Evolutionary conservation across 2,888 invertebrate species (phyloP), one percentile per base, ranked within the genome.

Genomic region (Norana najaformis): DNA sequence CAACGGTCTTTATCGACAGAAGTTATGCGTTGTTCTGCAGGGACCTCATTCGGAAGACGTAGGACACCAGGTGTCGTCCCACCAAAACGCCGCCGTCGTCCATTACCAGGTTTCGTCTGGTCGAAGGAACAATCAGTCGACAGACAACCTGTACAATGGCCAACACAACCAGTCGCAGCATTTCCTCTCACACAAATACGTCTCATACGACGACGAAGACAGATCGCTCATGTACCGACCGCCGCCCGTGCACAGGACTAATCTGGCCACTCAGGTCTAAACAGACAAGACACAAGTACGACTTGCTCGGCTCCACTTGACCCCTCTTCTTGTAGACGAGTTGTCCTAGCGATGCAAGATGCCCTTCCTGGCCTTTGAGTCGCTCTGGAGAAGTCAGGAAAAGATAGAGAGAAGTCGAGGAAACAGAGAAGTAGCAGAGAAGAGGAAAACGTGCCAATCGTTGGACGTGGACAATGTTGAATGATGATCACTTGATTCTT

Each of bases 31-130:
- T 69, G 23, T 53, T 53, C 30, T n/a, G 69, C 69, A 69, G 69
- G 69, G n/a, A 69, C n/a, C 69, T 69, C n/a, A 69, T n/a, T 69
- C 69, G n/a, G 69, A 69, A 69, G 69, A 69, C 69, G 30, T 69
- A 8, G 30, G 69, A 69, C 30, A 30, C 23, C 23, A 30, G 23
- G 30, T 53, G 53, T 53, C 11, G 53, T 53, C 23, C 1, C 53
- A 69, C 8, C 69, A 30, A n/a, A 69, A 69, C 69, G 16, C 14
- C 69, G 47, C 13, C 47, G 14, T 47, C 23, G 69, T n/a, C 16
- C 69, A 69, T n/a, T 69, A 69, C 69, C 69, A 69, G 69, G n/a
- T 69, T n/a, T 30, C 69, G 8, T n/a, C 69, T 16, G 69, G 69
- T n/a, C 30, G 69, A 69, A 69, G 69, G n/a, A 69, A 69, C 69